Percentiles rank a stretch among this genome's conserved stretches.
Evolutionary conservation across 2,888 invertebrate genomes (phyloP).

Genomic region (Rhagonycha lutea): DNA sequence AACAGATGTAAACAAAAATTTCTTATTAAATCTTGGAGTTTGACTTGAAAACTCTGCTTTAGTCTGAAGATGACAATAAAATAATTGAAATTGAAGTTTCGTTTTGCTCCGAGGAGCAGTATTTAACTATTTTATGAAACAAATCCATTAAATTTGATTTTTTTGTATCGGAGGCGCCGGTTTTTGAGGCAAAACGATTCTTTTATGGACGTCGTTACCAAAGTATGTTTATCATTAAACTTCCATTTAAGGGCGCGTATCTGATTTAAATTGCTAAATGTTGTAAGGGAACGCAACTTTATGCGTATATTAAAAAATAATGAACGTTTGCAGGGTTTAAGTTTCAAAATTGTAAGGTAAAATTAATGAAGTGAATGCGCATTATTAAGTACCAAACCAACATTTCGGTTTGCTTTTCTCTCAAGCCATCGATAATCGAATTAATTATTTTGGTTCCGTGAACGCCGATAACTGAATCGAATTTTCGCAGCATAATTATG

Average conservation of each 20-base stretch:
- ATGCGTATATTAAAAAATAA: neutral
- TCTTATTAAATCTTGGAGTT: neutral
- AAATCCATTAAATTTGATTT: neutral
- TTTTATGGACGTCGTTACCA: neutral
- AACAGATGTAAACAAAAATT: constrained; percentile 4
- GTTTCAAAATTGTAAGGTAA: neutral
- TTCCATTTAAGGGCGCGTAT: neutral
- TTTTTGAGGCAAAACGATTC: neutral
- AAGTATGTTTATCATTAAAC: neutral
- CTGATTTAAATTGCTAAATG: neutral
- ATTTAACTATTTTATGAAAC: no score
- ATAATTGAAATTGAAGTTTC: neutral
- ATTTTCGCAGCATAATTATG: constrained; percentile 6
- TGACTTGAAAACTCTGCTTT: neutral
- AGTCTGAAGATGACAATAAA: neutral
- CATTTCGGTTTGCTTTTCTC: neutral
- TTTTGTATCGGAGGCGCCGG: neutral
- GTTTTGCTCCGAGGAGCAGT: neutral
- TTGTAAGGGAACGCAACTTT: neutral
- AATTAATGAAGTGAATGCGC: constrained; percentile 1
- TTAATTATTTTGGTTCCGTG: constrained; percentile 17
- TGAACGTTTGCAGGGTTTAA: neutral
- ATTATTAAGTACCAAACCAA: neutral
- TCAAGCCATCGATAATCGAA: constrained; percentile 17
- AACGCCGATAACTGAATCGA: neutral